A percentile compares a stretch with the other conserved stretches of the same genome.
Conservation (phyloP, 2,797 vertebrate species). For the Crocidura indochinensis region DNA sequence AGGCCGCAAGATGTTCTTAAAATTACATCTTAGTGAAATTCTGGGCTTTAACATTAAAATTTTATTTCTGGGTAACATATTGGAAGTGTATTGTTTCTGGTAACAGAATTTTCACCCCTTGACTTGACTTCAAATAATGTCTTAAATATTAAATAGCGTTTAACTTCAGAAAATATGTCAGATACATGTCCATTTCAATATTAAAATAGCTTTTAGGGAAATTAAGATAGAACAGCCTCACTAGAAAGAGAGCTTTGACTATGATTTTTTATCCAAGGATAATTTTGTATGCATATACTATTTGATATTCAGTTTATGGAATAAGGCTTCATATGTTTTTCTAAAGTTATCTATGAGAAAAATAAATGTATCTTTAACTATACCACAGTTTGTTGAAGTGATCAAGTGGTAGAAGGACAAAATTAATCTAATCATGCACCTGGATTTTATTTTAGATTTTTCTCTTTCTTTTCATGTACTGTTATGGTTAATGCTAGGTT, state of each 20-base stretch:
- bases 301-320: conserved; percentile 24
- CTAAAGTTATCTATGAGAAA: conserved; percentile 3
- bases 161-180: conserved; percentile 55
- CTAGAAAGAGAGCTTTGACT: conserved; percentile 40
- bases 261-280: conserved; percentile 34
- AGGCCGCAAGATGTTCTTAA: background rate
- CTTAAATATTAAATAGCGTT: conserved; percentile 39
- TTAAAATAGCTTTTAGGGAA: conserved; percentile 58
- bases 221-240: conserved; percentile 51
- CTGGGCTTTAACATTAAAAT: background rate
- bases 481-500: conserved; percentile 74
- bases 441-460: conserved; percentile 63
- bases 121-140: conserved; percentile 44
- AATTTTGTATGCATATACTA: background rate
- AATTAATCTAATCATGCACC: conserved; percentile 58
- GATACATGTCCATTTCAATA: conserved; percentile 52
- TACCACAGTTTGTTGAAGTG: conserved; percentile 8
- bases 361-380: conserved; percentile 33
- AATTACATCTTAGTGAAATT: background rate
- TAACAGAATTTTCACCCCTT: conserved; percentile 10
- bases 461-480: conserved; percentile 71
- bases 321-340: conserved; percentile 12
- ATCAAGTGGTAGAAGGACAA: conserved; percentile 50
- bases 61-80: conserved; percentile 30
- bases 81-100: conserved; percentile 15